Evolutionary conservation across 2,113 vertebrate genomes (phyloP).

Genomic region (Macaca mulatta): DNA sequence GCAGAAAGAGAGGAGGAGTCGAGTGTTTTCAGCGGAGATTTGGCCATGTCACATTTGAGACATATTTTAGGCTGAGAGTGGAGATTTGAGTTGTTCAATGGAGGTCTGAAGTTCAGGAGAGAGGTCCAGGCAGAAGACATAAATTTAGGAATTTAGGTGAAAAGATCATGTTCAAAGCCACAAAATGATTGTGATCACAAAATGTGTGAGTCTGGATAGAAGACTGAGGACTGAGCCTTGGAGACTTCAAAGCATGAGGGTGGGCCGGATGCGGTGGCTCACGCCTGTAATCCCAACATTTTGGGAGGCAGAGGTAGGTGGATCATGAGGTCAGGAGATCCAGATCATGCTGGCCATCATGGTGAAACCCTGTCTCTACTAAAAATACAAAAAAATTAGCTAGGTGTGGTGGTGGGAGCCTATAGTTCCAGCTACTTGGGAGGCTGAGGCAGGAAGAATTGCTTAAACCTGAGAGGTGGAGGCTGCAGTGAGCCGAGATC

Average conservation of each 20-base stretch:
- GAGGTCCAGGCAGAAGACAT: background rate
- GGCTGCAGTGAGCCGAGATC: too few species aligned
- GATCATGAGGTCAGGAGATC: too few species aligned
- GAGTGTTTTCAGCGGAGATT: rapidly evolving
- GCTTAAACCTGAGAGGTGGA: too few species aligned
- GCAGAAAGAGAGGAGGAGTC: background rate
- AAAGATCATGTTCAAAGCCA: background rate
- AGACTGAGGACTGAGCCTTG: background rate
- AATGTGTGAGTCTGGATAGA: background rate
- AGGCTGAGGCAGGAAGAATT: too few species aligned
- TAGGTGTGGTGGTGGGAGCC: rapidly evolving
- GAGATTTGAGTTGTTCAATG: background rate
- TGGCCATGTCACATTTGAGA: background rate
- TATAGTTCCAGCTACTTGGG: too few species aligned
- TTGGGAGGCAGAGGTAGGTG: too few species aligned
- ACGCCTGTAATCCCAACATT: too few species aligned
- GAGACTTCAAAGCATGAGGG: background rate
- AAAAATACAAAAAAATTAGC: too few species aligned
- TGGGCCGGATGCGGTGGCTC: too few species aligned
- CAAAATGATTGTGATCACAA: background rate
- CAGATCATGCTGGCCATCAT: too few species aligned
- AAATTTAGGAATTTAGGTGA: background rate
- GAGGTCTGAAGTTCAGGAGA: background rate
- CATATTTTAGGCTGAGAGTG: background rate
- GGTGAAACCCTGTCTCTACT: too few species aligned